Percentiles rank a stretch among this genome's conserved stretches.
Evolutionary conservation across 2,113 vertebrate species (phyloP).

Genomic region (Lanius collurio): DNA sequence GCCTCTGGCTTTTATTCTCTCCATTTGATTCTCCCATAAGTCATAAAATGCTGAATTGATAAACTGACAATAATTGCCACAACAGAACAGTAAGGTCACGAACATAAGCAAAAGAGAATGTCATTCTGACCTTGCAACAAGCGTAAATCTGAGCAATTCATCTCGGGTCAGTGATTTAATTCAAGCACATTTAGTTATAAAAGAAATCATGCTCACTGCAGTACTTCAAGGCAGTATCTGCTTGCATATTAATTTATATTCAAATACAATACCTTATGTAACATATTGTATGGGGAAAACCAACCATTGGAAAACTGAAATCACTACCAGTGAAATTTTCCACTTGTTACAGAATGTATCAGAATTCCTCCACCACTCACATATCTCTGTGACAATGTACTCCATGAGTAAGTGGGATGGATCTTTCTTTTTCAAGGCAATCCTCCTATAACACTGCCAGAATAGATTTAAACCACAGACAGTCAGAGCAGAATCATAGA

Average conservation of each 20-base stretch:
- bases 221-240: neutral
- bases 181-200: neutral
- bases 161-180: neutral
- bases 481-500: neutral
- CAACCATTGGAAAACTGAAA: neutral
- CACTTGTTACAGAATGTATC: neutral
- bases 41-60: conserved; percentile 33
- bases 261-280: neutral
- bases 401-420: neutral
- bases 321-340: neutral
- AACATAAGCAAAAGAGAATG: neutral
- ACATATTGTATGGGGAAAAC: neutral
- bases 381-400: neutral
- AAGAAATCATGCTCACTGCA: neutral
- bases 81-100: neutral
- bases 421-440: neutral
- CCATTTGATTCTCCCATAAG: conserved; percentile 10
- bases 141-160: neutral
- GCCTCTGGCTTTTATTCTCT: conserved; percentile 28
- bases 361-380: neutral
- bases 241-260: neutral
- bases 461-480: neutral
- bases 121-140: neutral
- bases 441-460: neutral
- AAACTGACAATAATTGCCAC: neutral